phyloP scores from a whole-genome alignment of 2,797 vertebrate genomes.

The Hapalemur alaotrensis region DNA sequence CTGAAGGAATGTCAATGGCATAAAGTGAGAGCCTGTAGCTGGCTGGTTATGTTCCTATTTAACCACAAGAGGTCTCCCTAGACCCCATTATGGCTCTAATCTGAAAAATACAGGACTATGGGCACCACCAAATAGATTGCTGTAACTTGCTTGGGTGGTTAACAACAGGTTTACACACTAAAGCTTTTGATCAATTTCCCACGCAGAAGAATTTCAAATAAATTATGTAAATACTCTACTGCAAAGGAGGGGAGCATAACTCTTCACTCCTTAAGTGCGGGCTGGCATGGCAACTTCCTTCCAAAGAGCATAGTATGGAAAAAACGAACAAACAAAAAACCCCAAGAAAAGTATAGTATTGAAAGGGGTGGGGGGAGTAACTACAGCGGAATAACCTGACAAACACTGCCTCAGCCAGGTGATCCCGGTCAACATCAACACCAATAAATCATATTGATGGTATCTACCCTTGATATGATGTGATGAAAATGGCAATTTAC shows the following conservation, averaged over 20 bases:
- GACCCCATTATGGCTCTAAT: conserved; percentile 23
- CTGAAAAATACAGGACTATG: fast-evolving
- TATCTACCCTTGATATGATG: not conserved
- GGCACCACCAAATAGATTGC: not conserved
- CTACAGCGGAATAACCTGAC: not conserved
- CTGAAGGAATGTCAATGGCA: fast-evolving
- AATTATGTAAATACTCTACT: not conserved
- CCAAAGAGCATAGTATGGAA: not conserved
- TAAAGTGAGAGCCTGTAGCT: not conserved
- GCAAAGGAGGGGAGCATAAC: not conserved
- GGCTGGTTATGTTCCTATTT: not conserved
- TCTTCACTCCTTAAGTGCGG: not conserved
- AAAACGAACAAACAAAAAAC: not conserved
- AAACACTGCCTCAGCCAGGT: not conserved
- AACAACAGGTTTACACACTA: not conserved
- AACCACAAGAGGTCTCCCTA: conserved; percentile 74
- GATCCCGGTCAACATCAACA: not conserved
- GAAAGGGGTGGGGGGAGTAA: not conserved
- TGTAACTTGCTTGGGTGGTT: not conserved
- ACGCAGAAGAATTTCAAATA: not conserved
- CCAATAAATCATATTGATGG: not conserved
- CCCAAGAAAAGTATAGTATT: not conserved
- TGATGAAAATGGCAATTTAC: not conserved
- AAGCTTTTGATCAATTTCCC: not conserved
- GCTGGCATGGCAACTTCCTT: not conserved